Percentiles rank a stretch among this genome's conserved stretches.
These are phyloP conservation scores for Vanessa atalanta DNA, from an alignment of 1,140 invertebrate genomes.

Conservation along the genomic window DNA sequence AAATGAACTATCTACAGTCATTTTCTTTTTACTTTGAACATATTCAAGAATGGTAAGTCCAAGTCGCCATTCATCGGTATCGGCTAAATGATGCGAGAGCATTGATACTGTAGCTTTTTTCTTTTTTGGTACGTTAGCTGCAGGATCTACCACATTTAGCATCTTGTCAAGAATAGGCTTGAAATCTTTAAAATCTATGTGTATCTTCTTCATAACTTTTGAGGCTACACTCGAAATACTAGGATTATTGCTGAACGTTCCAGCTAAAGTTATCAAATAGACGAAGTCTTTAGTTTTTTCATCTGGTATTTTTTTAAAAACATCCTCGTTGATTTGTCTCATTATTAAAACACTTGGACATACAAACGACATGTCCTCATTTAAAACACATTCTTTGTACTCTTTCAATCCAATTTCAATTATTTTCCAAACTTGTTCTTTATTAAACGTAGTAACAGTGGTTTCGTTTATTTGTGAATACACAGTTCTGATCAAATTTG, in stretches of 20 bases:
- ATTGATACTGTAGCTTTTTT: constrained; percentile 72
- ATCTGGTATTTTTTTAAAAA: constrained; percentile 77
- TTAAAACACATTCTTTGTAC: constrained; percentile 65
- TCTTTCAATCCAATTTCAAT: constrained; percentile 71
- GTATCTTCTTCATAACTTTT: constrained; percentile 86
- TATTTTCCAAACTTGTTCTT: constrained; percentile 72
- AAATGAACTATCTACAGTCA: constrained; percentile 84
- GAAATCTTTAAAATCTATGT: constrained; percentile 84
- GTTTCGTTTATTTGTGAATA: constrained; percentile 69
- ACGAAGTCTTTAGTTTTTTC: constrained; percentile 76
- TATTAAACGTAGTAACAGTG: constrained; percentile 57
- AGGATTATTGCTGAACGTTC: constrained; percentile 80
- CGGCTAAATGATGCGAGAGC: constrained; percentile 82
- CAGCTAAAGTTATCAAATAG: constrained; percentile 72
- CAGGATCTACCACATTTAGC: constrained; percentile 72
- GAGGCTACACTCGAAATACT: constrained; percentile 82
- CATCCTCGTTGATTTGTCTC: constrained; percentile 82
- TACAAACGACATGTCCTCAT: constrained; percentile 56
- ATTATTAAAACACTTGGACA: constrained; percentile 74
- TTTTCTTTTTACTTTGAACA: constrained; percentile 90
- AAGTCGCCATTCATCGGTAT: constrained; percentile 87
- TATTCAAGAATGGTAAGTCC: constrained; percentile 91
- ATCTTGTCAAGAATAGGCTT: constrained; percentile 83
- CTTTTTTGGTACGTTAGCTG: constrained; percentile 57
- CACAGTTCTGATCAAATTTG: constrained; percentile 70